Base-by-base conservation (phyloP, 1,140 invertebrate genomes). In the Monomorium pharaonis region DNA sequence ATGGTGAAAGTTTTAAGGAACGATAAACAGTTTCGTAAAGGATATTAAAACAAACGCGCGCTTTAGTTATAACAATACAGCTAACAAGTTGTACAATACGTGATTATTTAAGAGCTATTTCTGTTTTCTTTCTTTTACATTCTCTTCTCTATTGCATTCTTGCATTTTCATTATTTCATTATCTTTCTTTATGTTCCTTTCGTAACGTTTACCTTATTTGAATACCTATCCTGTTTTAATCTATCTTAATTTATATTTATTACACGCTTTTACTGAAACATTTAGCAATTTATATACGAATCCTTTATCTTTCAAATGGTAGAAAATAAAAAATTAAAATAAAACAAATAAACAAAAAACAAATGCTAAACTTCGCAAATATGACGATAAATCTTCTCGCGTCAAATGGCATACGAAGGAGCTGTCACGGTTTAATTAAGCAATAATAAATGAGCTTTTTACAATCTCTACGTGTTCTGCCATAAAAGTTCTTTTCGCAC, bases 1-100 rank as follows among this genome's bases (percentile, higher is more conserved):
- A 74, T 24, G 27, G 14, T 16, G 51, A 33, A 74, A 74, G 67
- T 83, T 83, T 83, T 30, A 83, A 74, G 51, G 37, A 60, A 83
- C 42, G 14, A 74, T 83, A 47, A 83, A 83, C 51, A 47, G 37
- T 60, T 72, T 47, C 42, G 44, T 58, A 33, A 74, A 37, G 51
- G 27, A 83, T 54, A 30, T 44, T 72, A 14, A 47, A 72, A 14
- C 33, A 54, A 72, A 56, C 7, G 33, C n/a, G 44, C 33, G 14
- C 44, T 47, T 83, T 58, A 58, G 37, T 42, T 83, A 44, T 72
- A 70, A 27, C 42, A n/a, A n/a, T n/a, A n/a, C n/a, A 81, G 51
- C 3, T 44, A 74, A 58, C 24, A 58, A 72, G 5, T 81, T 6
- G 10, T 24, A 21, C n/a, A 37, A 78, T 67, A 27, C 18, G 58